Percentiles rank a stretch among this genome's conserved stretches.
These are phyloP conservation scores for Morbakka virulenta DNA, from an alignment of 30 jellyfish, hydroid and myxozoan genomes.

Conservation along the genomic window DNA sequence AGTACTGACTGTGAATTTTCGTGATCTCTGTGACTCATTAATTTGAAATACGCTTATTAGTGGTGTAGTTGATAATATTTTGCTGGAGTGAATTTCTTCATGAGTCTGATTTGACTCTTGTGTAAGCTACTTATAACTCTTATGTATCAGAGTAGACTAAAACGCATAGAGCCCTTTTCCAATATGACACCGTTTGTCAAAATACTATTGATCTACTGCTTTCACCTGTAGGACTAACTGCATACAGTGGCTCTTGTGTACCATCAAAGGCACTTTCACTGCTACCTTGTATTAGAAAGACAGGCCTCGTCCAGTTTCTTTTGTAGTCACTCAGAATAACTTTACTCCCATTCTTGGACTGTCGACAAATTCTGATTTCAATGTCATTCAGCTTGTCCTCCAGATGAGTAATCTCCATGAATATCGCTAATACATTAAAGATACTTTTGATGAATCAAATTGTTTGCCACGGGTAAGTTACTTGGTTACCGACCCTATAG, in stretches of 20 bases:
- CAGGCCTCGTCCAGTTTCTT: conserved; percentile 4
- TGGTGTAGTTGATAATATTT: too few relatives aligned
- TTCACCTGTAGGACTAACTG: not conserved
- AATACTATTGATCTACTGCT: too few relatives aligned
- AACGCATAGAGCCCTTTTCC: too few relatives aligned
- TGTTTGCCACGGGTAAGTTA: conserved; percentile 65
- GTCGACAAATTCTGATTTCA: conserved; percentile 15
- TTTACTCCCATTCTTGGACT: conserved; percentile 57
- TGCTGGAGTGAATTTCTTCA: too few relatives aligned
- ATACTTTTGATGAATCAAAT: conserved; percentile 68
- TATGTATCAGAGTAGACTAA: too few relatives aligned
- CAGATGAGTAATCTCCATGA: too few relatives aligned
- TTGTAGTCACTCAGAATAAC: conserved; percentile 26
- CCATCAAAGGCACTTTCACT: conserved; percentile 20
- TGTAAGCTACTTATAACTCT: too few relatives aligned
- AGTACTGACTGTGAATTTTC: too few relatives aligned
- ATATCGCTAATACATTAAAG: conserved; percentile 19
- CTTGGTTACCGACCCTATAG: conserved; percentile 40
- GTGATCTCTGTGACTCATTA: too few relatives aligned
- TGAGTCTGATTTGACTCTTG: too few relatives aligned
- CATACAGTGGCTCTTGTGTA: conserved; percentile 3
- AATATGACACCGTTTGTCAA: too few relatives aligned
- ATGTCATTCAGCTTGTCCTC: conserved; percentile 51
- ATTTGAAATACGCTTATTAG: too few relatives aligned
- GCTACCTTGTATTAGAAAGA: conserved; percentile 9